Evolutionary conservation across 2,797 vertebrate genomes (phyloP), one percentile per base, ranked within the genome.

Genomic region (Ptychadena robeensis): DNA sequence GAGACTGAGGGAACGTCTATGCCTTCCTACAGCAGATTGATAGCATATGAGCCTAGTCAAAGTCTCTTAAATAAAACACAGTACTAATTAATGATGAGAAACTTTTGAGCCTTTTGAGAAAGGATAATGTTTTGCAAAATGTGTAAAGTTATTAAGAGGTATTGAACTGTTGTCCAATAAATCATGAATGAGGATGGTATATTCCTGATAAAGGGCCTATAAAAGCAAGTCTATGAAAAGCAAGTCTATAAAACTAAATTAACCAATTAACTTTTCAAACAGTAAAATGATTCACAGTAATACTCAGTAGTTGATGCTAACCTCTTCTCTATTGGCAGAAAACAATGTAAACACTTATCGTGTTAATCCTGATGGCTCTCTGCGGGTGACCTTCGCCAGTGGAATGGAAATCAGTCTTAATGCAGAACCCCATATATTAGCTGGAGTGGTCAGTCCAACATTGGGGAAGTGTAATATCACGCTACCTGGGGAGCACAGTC

Each of bases 391-490:
- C 2, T 96, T 98, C 89, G 96, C 97, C 74, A 99, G 96, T 0
- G 98, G 98, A 59, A 98, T 99, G 98, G 97, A 99, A 88, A 94
- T 99, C 89, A 95, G 92, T 0, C 95, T 99, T 59, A 97, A 93
- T 88, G 97, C 97, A 0, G 98, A 99, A 89, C 97, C 97, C 31
- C 96, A 98, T 79, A 93, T 97, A 86, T 88, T 94, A 18, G 94
- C 95, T 0, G 96, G 97, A 22, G 95, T 95, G 9, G 95, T 98
- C 86, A 98, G 96, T 87, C 98, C 98, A 85, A 97, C 96, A 0
- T 91, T 98, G 74, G 97, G 97, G 73, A 96, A 96, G 87, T 98
- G 97, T 86, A 99, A 99, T 90, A 97, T 99, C 90, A 98, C 96
- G n/a, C 93, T 99, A 85, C 98, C 98, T 0, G 97, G 97, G 81